phyloP scores from a whole-genome alignment of 2,113 vertebrate species.

The Tragulus kanchil region DNA sequence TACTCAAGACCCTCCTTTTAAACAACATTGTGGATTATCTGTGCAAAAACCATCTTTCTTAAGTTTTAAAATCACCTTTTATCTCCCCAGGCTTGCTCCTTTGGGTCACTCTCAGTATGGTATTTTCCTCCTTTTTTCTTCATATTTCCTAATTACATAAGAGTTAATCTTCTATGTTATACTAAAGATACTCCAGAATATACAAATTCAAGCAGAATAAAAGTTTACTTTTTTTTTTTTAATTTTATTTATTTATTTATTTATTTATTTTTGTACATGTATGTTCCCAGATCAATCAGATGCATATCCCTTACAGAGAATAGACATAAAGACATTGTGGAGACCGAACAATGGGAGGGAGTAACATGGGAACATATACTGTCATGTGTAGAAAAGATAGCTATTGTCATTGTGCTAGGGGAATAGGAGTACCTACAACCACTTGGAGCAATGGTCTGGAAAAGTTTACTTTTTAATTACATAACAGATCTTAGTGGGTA shows the following conservation, averaged over 20 bases:
- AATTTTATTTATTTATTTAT: too few species aligned
- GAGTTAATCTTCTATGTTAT: not conserved
- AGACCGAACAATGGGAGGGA: too few species aligned
- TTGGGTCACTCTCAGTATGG: not conserved
- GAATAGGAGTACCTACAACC: too few species aligned
- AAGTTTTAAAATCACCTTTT: not conserved
- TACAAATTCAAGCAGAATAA: not conserved
- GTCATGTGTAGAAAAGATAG: too few species aligned
- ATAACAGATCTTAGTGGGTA: not conserved
- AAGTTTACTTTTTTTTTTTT: not conserved
- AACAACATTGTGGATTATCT: not conserved
- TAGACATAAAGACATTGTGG: too few species aligned
- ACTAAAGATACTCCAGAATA: not conserved
- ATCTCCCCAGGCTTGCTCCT: not conserved
- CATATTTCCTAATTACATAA: not conserved
- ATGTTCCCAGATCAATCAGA: too few species aligned
- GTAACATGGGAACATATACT: too few species aligned
- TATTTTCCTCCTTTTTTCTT: not conserved
- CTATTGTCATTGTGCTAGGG: too few species aligned
- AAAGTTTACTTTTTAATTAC: not conserved
- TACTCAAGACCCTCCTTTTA: not conserved
- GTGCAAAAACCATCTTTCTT: not conserved
- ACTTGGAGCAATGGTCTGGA: too few species aligned
- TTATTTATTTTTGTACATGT: too few species aligned
- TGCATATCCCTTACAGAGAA: too few species aligned